phyloP scores from a whole-genome alignment of 2,113 vertebrate genomes.

The Ivindomyrus marchei region DNA sequence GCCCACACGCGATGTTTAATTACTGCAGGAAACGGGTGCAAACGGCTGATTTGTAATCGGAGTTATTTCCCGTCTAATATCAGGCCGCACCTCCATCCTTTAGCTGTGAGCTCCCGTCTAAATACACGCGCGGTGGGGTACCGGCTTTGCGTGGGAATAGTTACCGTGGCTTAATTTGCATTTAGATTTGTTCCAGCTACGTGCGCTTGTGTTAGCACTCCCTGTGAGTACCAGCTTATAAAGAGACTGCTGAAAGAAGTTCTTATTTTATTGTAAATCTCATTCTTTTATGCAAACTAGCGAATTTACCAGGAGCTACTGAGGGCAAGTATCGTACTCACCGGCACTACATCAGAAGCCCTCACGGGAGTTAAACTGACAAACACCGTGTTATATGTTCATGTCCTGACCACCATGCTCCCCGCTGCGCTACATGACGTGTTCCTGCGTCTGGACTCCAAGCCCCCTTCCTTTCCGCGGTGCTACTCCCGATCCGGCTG shows the following conservation, averaged over 20 bases:
- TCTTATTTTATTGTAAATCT: background rate
- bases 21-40: conserved; percentile 58
- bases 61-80: conserved; percentile 57
- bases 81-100: conserved; percentile 22
- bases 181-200: conserved; percentile 59
- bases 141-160: conserved; percentile 58
- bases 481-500: background rate
- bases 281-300: background rate
- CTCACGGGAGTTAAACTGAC: background rate
- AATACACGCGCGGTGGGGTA: conserved; percentile 53
- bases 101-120: conserved; percentile 49
- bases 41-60: conserved; percentile 60
- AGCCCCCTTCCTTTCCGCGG: background rate
- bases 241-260: conserved; percentile 32
- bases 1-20: conserved; percentile 62
- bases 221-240: conserved; percentile 42
- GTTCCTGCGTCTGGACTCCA: background rate
- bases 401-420: background rate
- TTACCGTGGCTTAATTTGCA: conserved; percentile 61
- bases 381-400: background rate
- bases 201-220: conserved; percentile 58
- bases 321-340: background rate
- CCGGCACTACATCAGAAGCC: background rate
- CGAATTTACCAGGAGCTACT: background rate
- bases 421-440: background rate